Conservation (phyloP, 2,888 invertebrate species). For the Tryphoninae sp. region DNA sequence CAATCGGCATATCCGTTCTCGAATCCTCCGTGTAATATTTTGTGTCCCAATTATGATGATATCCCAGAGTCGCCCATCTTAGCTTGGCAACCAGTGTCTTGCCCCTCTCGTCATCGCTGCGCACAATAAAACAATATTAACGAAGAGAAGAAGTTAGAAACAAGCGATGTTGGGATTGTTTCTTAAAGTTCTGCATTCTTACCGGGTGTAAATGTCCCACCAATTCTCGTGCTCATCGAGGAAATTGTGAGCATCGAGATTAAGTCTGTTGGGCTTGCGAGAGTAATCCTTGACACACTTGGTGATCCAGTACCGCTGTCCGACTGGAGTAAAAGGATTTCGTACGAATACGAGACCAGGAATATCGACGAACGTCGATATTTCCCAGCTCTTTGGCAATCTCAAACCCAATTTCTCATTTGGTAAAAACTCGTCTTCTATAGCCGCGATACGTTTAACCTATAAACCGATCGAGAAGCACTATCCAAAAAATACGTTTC, state of each 20-base stretch:
- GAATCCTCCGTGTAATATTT: conserved; percentile 91
- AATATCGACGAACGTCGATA: conserved; percentile 84
- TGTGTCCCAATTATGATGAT: conserved; percentile 99
- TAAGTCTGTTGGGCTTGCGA: conserved; percentile 87
- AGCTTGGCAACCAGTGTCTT: conserved; percentile 83
- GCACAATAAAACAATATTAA: not conserved
- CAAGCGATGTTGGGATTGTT: too few species aligned
- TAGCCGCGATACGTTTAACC: conserved; percentile 75
- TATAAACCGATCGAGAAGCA: conserved; percentile 67
- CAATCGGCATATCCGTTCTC: conserved; percentile 87
- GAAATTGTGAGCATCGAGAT: conserved; percentile 84
- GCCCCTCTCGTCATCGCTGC: conserved; percentile 66
- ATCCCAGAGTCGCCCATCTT: conserved; percentile 97
- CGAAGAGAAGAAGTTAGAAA: not conserved
- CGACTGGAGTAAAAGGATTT: conserved; percentile 91
- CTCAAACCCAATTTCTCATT: conserved; percentile 80
- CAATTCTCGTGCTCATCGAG: conserved; percentile 82
- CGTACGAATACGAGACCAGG: conserved; percentile 91
- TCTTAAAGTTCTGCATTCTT: conserved; percentile 63
- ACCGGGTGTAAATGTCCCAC: conserved; percentile 85
- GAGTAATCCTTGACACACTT: conserved; percentile 91
- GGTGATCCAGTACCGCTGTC: conserved; percentile 92
- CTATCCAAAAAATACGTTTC: not conserved
- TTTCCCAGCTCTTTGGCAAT: conserved; percentile 84
- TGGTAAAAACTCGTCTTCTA: conserved; percentile 13